Evolutionary conservation across 2,888 invertebrate genomes (phyloP), one percentile per base, ranked within the genome.

Genomic region (Zygothrica quintamaculata): DNA sequence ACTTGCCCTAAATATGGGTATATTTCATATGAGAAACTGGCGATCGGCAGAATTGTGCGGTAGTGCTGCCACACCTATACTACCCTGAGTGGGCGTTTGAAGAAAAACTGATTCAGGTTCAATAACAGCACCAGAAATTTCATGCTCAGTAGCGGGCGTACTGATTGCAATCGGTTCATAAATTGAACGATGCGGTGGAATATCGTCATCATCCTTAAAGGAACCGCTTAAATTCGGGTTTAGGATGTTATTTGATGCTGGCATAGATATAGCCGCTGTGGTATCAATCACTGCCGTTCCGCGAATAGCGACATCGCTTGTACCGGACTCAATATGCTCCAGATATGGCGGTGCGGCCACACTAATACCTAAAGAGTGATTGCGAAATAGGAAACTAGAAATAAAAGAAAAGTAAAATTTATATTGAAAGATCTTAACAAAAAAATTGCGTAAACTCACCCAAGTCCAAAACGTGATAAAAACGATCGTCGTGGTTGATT

Each of bases 211-310:
- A 56, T 89, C 90, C 66, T 89, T 89, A 60, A 91, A 90, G 37
- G 91, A 91, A 58, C 91, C 91, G 77, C 91, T 89, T 81, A 91
- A 89, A 88, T 91, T 90, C 82, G 90, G 88, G 87, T 91, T 91
- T 43, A 91, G 80, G 66, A 91, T 89, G 78, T 91, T 91, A 77
- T 91, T 91, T 43, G 91, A 90, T 65, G 89, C 78, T 29, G 84
- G 88, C 36, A 81, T 67, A 9, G 76, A 55, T 13, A 74, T 51
- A 11, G 76, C 55, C 34, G 37, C 68, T 33, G 61, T 40, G 13
- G 55, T 43, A 44, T 65, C 62, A 60, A 61, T 61, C 31, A 58
- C 62, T 6, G 51, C 57, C 48, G 36, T 22, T 4, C 60, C 62
- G 8, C 52, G 66, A 7, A 39, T 26, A 18, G 8, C 15, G 36